Base-by-base conservation (phyloP, 2,113 vertebrate species). In the Orcinus orca region DNA sequence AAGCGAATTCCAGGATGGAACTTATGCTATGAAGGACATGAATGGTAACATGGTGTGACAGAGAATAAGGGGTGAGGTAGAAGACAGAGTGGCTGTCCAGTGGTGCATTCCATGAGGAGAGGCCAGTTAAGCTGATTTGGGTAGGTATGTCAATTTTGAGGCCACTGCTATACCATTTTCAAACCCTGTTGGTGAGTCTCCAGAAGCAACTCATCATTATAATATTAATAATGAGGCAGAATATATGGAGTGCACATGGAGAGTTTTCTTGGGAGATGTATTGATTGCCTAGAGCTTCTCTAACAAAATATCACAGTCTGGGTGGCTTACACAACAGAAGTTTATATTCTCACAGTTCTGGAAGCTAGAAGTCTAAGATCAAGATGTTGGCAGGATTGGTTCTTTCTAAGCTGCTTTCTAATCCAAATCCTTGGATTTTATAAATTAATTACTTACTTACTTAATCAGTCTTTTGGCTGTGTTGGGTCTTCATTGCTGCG, bases 1-100 rank as follows among this genome's bases (percentile, higher is more conserved):
- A 47, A 88, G 82, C 68, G 38, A 47, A 55, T 70, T 81, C 29
- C 6, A 20, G 63, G 20, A 70, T 47, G 29, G 18, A 36, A 4
- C 29, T 58, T 38, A 53, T 0, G 0, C 26, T 76, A 0, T 15
- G 4, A 63, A 21, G 5, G 18, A 50, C 3, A 4, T 60, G 26
- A 47, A 25, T 1, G 8, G 44, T n/a, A 81, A 26, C 5, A 2
- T 1, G 29, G 36, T 31, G 4, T 53, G 58, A 38, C 5, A 11
- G 86, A 74, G 23, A 58, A 2, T 5, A 50, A 86, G 17, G 36
- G 20, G 5, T 5, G 4, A 29, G 20, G 0, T 18, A 29, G 33
- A 13, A 14, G 36, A 82, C 21, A 65, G 21, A 74, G 25, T 17
- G 3, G 6, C 14, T 60, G 53, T 36, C 36, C 4, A 1, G 7